Base-by-base conservation (phyloP, 2,888 invertebrate species). In the Temnothorax rugatulus region DNA sequence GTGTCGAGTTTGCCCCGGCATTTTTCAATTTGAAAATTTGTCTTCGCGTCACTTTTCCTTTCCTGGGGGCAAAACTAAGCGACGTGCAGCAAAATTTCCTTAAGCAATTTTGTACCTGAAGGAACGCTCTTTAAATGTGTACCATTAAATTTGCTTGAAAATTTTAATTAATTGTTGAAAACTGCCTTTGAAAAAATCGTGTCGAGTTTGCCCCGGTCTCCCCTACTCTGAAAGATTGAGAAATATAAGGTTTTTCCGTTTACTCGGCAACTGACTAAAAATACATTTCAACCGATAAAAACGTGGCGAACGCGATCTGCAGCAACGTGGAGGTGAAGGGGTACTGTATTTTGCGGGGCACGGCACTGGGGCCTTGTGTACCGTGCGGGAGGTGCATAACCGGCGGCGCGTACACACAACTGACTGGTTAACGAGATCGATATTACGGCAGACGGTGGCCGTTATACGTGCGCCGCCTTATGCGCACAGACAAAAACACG, bases 371-470 rank as follows among this genome's bases (percentile, higher is more conserved):
- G 13, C 3, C 21, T 59, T 66, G 61, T 29, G 66, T 84, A 75
- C 66, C 76, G 41, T 38, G 47, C 86, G 75, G 68, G 57, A 86
- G 84, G 71, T 82, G 84, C 82, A 82, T 84, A 86, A 86, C 84
- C 82, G 29, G 61, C 18, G 66, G 38, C 25, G 64, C 73, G 82
- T 86, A 74, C 68, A 50, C 63, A 71, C 76, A 83, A 87, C 75
- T 61, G 85, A 83, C 73, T 66, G 81, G 83, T 71, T 85, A 88
- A 90, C 89, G 83, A 90, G 88, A 91, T 91, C 91, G 89, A 92
- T 91, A 91, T 90, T 90, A 88, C 86, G 87, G 87, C 86, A 82
- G 87, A 89, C 90, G 88, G 76, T 76, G 76, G 87, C 81, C 34
- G 84, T 86, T 88, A 84, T 87, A 83, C 68, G 75, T 77, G 76